phyloP scores from a whole-genome alignment of 2,113 vertebrate genomes.

The Gymnobelideus leadbeateri region DNA sequence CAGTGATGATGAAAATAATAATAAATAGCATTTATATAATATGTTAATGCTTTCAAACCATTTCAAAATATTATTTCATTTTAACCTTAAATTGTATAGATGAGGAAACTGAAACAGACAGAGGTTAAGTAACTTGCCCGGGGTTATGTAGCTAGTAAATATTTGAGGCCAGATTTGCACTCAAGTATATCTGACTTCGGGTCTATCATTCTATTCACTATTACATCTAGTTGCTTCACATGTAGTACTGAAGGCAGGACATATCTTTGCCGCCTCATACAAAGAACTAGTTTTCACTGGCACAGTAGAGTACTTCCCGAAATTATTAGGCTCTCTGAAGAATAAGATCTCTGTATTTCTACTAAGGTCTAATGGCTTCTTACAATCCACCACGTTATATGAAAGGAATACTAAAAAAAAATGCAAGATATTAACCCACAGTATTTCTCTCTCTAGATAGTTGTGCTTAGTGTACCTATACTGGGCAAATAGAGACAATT shows the following conservation, averaged over 20 bases:
- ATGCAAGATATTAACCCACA: background rate
- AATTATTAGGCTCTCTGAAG: background rate
- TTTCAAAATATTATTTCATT: background rate
- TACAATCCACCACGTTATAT: slow-evolving; percentile 4
- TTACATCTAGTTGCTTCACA: too few species aligned
- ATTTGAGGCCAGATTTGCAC: too few species aligned
- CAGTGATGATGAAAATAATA: background rate
- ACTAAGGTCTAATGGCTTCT: slow-evolving; percentile 25
- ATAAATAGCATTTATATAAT: background rate
- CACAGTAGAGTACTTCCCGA: background rate
- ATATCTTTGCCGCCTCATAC: too few species aligned
- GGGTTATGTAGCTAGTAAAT: too few species aligned
- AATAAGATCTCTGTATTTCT: slow-evolving; percentile 23
- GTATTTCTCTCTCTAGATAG: background rate
- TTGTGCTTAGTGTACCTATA: too few species aligned
- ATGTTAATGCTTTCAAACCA: background rate
- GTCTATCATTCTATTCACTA: too few species aligned
- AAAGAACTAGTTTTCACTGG: too few species aligned
- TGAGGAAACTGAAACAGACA: background rate
- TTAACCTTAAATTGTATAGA: background rate
- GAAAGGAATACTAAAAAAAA: background rate
- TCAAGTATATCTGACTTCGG: too few species aligned
- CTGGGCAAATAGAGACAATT: too few species aligned
- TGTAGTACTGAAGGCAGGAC: too few species aligned
- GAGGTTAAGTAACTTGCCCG: background rate